Evolutionary conservation across 2,797 vertebrate species (phyloP).

Genomic region (Tenualosa thibaudeaui): DNA sequence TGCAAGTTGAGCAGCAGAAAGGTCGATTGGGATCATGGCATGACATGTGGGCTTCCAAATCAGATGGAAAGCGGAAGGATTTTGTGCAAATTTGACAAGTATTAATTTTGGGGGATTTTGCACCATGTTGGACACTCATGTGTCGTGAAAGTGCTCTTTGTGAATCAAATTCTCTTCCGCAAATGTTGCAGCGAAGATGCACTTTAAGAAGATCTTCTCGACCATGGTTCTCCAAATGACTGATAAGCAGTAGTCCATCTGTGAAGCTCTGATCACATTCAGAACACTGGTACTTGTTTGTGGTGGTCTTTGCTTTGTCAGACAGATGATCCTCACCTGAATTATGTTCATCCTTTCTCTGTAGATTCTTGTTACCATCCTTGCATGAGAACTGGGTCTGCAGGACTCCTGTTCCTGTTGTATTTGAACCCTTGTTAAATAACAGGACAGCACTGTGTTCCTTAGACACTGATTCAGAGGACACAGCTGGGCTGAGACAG

Average conservation of each 20-base stretch:
- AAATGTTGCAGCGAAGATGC: constrained; percentile 62
- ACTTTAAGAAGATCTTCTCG: constrained; percentile 55
- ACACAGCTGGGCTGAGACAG: constrained; percentile 33
- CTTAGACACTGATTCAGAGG: constrained; percentile 62
- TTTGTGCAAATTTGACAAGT: constrained; percentile 66
- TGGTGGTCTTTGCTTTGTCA: constrained; percentile 50
- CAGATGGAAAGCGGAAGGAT: constrained; percentile 53
- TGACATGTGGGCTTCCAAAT: constrained; percentile 67
- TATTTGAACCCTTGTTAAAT: constrained; percentile 61
- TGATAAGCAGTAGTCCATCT: constrained; percentile 80
- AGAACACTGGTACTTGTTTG: constrained; percentile 77
- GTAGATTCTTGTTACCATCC: constrained; percentile 49
- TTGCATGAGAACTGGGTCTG: constrained; percentile 69
- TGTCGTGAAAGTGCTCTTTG: constrained; percentile 66
- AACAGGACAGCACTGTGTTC: constrained; percentile 61
- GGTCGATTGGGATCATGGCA: constrained; percentile 67
- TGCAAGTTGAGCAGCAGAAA: constrained; percentile 67
- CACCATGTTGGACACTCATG: constrained; percentile 62
- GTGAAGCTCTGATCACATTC: constrained; percentile 79
- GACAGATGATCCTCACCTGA: constrained; percentile 40
- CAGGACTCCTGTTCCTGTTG: constrained; percentile 63
- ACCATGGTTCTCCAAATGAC: constrained; percentile 80
- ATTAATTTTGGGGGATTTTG: constrained; percentile 29
- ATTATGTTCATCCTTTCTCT: background rate
- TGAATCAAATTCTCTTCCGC: constrained; percentile 62